Evolutionary conservation across 2,797 vertebrate species (phyloP).

Genomic region (Bradypodion ventrale): DNA sequence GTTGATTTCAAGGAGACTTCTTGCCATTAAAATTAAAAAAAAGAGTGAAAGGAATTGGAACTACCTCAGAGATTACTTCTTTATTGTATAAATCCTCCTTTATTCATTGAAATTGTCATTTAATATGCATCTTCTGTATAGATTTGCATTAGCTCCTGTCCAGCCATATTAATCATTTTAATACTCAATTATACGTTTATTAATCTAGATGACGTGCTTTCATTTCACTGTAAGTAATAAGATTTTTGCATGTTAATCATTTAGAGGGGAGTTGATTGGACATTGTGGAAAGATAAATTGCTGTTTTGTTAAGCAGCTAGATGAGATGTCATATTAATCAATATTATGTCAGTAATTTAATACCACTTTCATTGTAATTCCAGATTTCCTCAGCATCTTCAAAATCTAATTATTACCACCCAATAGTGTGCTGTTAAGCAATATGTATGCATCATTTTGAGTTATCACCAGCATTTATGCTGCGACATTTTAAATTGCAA

Average conservation of each 20-base stretch:
- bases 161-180: conserved; percentile 51
- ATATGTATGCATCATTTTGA: conserved; percentile 33
- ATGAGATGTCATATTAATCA: conserved; percentile 29
- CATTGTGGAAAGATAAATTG: conserved; percentile 44
- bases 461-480: conserved; percentile 47
- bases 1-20: conserved; percentile 30
- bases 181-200: conserved; percentile 43
- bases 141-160: conserved; percentile 49
- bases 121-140: conserved; percentile 43
- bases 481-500: conserved; percentile 50
- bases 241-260: conserved; percentile 53
- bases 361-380: conserved; percentile 8
- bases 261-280: conserved; percentile 2
- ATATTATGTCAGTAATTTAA: conserved; percentile 9
- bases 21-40: not conserved
- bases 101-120: conserved; percentile 24
- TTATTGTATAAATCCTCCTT: not conserved
- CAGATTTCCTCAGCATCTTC: conserved; percentile 12
- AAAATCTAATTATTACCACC: conserved; percentile 31
- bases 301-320: conserved; percentile 36
- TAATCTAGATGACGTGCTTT: conserved; percentile 36
- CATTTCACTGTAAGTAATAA: conserved; percentile 45
- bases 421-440: conserved; percentile 11
- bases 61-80: not conserved
- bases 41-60: not conserved